phyloP scores from a whole-genome alignment of 2,888 invertebrate species.

The Geophilus truncorum region DNA sequence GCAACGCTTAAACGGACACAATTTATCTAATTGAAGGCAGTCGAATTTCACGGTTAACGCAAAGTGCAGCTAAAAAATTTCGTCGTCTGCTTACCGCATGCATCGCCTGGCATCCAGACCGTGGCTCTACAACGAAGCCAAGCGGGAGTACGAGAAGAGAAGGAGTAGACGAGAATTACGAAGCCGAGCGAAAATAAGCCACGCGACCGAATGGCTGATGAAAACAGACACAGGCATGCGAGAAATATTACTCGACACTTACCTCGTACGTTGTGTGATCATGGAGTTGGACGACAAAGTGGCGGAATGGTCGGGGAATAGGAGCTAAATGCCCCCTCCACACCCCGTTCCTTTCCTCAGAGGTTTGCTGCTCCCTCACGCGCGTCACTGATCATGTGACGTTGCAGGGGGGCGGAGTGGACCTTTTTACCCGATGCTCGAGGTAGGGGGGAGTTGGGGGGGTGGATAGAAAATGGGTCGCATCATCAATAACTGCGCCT shows the following conservation, averaged over 20 bases:
- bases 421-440: slow-evolving; percentile 31
- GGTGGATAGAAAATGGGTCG: slow-evolving; percentile 21
- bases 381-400: slow-evolving; percentile 36
- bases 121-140: background rate
- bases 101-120: background rate
- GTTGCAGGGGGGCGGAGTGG: slow-evolving; percentile 36
- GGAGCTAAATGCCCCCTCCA: slow-evolving; percentile 28
- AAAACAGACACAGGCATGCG: background rate
- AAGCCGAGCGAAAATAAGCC: background rate
- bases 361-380: slow-evolving; percentile 28
- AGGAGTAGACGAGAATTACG: background rate
- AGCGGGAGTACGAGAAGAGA: background rate
- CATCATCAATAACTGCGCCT: slow-evolving; percentile 12
- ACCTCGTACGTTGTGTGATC: background rate
- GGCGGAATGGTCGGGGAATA: background rate
- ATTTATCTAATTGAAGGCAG: background rate
- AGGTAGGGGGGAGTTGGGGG: slow-evolving; percentile 30
- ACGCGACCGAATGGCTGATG: background rate
- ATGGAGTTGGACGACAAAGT: slow-evolving; percentile 23
- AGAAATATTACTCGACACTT: background rate
- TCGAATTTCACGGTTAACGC: background rate
- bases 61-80: background rate
- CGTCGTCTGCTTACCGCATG: slow-evolving; percentile 12
- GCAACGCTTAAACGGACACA: background rate
- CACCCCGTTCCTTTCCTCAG: slow-evolving; percentile 30